Evolutionary conservation across 2,888 invertebrate species (phyloP), one percentile per base, ranked within the genome.

Genomic region (Drosophila antonietae): DNA sequence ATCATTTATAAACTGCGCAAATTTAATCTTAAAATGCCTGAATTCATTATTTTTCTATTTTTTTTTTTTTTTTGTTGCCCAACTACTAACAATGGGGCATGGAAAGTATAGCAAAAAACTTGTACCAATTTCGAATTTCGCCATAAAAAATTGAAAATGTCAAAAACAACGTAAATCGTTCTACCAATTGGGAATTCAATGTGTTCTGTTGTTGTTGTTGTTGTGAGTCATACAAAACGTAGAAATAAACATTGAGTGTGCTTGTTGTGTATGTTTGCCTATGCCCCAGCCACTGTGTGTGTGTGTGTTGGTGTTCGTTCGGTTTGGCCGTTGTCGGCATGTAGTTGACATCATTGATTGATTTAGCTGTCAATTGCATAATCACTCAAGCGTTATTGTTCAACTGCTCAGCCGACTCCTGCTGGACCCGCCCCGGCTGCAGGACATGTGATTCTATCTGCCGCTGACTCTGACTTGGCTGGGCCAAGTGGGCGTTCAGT

Each of bases 291-390:
- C 20, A 39, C 15, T 52, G 31, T 52, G 23, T 39, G 52, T 5
- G 23, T 46, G 41, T 55, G 63, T 64, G 35, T 43, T 41, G 62
- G 60, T 53, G 59, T 63, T 35, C 7, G 68, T 14, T 66, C 68
- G 61, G 69, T 46, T 73, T 70, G 78, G 56, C 68, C 76, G 73
- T 74, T 80, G 79, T 63, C 76, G 79, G 80, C 85, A 82, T 90
- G 88, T 82, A 89, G 90, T 88, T 91, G 91, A 90, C 90, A 91
- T 87, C 88, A 91, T 89, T 92, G 92, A 92, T 92, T 92, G 91
- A 92, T 92, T 91, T 90, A 89, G 85, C 89, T 90, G 92, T 90
- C 92, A 91, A 91, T 91, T 90, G 90, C 90, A 90, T 91, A 92
- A 89, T 90, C 91, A 88, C 88, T 91, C 90, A 90, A 88, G 89